These are phyloP conservation scores for Heliconius erato DNA, from an alignment of 2,888 invertebrate genomes.

Conservation along the genomic window DNA sequence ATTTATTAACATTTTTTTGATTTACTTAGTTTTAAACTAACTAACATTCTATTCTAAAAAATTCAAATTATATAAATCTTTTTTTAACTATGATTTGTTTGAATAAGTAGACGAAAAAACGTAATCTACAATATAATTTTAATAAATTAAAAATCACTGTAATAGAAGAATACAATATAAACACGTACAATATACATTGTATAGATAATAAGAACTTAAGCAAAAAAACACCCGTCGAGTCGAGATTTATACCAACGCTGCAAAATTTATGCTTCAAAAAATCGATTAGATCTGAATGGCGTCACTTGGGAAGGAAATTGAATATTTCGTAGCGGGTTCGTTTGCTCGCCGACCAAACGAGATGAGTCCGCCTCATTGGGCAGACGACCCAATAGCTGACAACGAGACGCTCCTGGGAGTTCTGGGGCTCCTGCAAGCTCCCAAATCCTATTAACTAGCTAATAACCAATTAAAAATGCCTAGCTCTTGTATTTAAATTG, in stretches of 20 bases:
- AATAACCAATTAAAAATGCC: constrained; percentile 26
- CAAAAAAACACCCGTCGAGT: not conserved
- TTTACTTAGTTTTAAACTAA: too few species aligned
- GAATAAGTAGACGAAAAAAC: not conserved
- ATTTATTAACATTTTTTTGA: too few species aligned
- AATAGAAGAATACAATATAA: not conserved
- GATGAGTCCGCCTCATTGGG: constrained; percentile 55
- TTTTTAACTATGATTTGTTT: not conserved
- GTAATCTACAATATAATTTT: not conserved
- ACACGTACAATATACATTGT: not conserved
- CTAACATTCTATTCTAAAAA: too few species aligned
- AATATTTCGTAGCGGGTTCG: constrained; percentile 55
- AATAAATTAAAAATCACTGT: not conserved
- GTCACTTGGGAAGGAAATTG: constrained; percentile 51
- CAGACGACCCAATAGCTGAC: constrained; percentile 52
- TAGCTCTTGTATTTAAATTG: constrained; percentile 17
- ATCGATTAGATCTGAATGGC: constrained; percentile 47
- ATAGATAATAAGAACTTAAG: constrained; percentile 6
- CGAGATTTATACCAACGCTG: constrained; percentile 17
- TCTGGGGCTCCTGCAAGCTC: constrained; percentile 44
- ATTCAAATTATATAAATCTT: too few species aligned
- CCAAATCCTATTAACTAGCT: constrained; percentile 47
- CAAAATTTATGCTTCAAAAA: constrained; percentile 39
- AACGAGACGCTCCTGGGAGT: constrained; percentile 51
- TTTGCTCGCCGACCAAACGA: constrained; percentile 53